Conservation (phyloP, 2,888 invertebrate genomes). For the Neoscelio sp. region DNA sequence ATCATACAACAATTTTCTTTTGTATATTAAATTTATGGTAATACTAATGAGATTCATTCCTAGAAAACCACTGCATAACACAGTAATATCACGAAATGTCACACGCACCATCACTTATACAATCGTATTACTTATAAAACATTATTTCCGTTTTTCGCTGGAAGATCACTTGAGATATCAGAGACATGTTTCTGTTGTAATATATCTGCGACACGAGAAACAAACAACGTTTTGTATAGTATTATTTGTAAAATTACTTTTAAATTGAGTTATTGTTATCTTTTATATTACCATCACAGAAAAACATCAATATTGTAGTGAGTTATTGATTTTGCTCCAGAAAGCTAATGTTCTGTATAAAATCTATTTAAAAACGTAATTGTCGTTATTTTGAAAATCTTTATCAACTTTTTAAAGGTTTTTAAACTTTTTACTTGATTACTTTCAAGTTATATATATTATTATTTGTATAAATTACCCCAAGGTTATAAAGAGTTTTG, state of each 20-base stretch:
- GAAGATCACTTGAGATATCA: constrained; percentile 30
- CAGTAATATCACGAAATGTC: constrained; percentile 28
- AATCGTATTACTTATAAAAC: constrained; percentile 33
- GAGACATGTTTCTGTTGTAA: background rate
- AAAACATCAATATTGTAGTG: background rate
- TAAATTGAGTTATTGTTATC: constrained; percentile 15
- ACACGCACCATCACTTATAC: constrained; percentile 43
- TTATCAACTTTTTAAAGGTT: too few species aligned
- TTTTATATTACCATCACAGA: background rate
- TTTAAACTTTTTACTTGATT: too few species aligned
- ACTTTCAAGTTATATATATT: too few species aligned
- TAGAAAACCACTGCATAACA: constrained; percentile 33
- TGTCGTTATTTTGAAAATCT: too few species aligned
- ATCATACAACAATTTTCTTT: constrained; percentile 10
- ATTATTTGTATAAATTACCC: too few species aligned
- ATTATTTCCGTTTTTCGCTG: constrained; percentile 43
- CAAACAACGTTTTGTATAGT: constrained; percentile 4
- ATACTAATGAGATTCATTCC: constrained; percentile 33
- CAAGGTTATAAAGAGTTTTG: too few species aligned
- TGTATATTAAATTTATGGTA: constrained; percentile 23
- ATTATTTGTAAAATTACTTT: constrained; percentile 18
- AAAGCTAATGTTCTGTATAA: too few species aligned
- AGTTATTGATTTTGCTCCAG: background rate
- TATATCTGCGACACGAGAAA: constrained; percentile 26
- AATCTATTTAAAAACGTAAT: too few species aligned